Percentiles rank a stretch among this genome's conserved stretches.
Evolutionary conservation across 2,888 invertebrate genomes (phyloP).

Genomic region (Linnaemya vulpina): DNA sequence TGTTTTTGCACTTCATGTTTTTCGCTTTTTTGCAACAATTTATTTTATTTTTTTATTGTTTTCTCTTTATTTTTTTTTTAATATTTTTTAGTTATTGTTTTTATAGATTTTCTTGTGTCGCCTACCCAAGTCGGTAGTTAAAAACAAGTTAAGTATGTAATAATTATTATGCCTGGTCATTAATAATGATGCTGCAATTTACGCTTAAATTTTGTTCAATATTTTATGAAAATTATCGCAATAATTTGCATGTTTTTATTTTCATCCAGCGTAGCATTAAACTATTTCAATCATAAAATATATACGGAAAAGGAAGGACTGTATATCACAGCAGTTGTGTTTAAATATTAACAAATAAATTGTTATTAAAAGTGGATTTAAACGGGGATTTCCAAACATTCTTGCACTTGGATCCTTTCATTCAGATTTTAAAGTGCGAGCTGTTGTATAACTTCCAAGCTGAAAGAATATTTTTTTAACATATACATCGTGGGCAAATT

Average conservation of each 20-base stretch:
- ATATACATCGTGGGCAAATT: too few species aligned
- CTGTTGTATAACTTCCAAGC: too few species aligned
- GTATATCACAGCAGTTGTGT: too few species aligned
- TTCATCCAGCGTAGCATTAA: constrained; percentile 4
- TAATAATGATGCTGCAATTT: constrained; percentile 14
- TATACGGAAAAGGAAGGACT: too few species aligned
- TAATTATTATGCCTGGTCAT: constrained; percentile 11
- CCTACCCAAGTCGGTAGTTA: background rate
- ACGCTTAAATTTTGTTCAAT: background rate
- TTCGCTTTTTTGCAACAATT: constrained; percentile 5
- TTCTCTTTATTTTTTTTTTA: background rate
- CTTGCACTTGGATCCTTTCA: too few species aligned
- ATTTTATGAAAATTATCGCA: background rate
- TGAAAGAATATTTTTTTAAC: too few species aligned
- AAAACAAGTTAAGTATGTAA: constrained; percentile 19
- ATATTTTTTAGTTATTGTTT: constrained; percentile 15
- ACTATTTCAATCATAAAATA: background rate
- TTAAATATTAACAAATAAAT: too few species aligned
- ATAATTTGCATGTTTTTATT: constrained; percentile 19
- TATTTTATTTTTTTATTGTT: background rate
- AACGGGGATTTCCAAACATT: too few species aligned
- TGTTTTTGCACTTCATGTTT: background rate
- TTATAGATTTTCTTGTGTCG: background rate
- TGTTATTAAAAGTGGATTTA: too few species aligned
- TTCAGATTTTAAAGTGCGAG: too few species aligned